Evolutionary conservation across 2,113 vertebrate genomes (phyloP).

Genomic region (Sitta europaea): DNA sequence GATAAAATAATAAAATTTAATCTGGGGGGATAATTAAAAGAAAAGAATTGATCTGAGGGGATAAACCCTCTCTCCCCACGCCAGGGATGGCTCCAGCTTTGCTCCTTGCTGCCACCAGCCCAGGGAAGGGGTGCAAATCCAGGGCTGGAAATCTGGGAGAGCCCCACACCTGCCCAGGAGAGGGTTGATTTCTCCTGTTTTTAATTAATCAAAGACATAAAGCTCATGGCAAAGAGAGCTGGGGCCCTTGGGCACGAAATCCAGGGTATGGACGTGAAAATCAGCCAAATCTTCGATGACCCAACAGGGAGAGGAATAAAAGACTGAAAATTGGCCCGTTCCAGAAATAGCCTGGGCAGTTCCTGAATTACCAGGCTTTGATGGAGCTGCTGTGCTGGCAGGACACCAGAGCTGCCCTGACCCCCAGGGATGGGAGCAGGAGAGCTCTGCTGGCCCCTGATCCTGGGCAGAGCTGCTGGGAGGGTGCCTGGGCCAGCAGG

Average conservation of each 20-base stretch:
- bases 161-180: background rate
- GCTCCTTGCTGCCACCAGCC: background rate
- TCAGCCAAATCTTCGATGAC: background rate
- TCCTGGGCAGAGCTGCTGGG: too few relatives aligned
- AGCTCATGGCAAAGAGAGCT: fast-evolving
- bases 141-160: background rate
- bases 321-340: background rate
- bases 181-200: background rate
- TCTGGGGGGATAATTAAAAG: background rate
- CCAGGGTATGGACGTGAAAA: fast-evolving
- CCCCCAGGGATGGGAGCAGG: background rate
- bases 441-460: background rate
- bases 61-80: background rate
- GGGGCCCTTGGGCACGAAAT: background rate
- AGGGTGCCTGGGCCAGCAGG: too few relatives aligned
- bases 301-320: fast-evolving
- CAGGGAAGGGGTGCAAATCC: background rate
- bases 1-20: too few relatives aligned
- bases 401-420: background rate
- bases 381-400: background rate
- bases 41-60: background rate
- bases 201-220: background rate
- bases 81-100: background rate
- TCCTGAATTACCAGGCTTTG: background rate
- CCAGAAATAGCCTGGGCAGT: background rate